phyloP scores from a whole-genome alignment of 37 sponge, comb jelly and placozoan species.

The Tethya wilhelma region DNA sequence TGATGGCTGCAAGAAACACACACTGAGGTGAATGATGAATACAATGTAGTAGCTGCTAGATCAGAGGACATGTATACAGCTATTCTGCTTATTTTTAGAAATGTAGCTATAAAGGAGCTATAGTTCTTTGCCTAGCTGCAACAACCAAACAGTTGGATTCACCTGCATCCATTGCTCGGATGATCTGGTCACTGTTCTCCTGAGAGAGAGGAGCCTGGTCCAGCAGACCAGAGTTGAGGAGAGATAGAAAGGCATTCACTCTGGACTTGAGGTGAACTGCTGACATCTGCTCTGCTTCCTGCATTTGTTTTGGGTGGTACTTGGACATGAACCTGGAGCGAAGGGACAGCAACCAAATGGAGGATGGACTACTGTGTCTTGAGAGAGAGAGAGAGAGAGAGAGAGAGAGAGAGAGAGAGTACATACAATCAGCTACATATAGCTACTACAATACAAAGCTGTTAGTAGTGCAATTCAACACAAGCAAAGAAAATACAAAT shows the following conservation, averaged over 20 bases:
- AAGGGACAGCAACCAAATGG: not conserved
- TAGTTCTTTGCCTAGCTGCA: not conserved
- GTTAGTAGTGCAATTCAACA: too few species aligned
- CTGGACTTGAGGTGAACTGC: slow-evolving; percentile 37
- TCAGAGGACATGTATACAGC: too few species aligned
- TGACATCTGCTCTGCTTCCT: not conserved
- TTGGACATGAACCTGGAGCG: slow-evolving; percentile 54
- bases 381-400: not conserved
- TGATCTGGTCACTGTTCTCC: slow-evolving; percentile 24
- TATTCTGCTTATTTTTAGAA: too few species aligned
- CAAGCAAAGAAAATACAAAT: too few species aligned
- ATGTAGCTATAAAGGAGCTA: too few species aligned
- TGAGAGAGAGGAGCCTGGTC: slow-evolving; percentile 31
- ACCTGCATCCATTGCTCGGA: slow-evolving; percentile 63
- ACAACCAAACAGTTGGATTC: too few species aligned
- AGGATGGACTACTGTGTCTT: slow-evolving; percentile 13
- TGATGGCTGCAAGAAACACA: slow-evolving; percentile 43
- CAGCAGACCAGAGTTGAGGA: slow-evolving; percentile 40
- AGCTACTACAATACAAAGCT: too few species aligned
- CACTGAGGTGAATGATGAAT: not conserved
- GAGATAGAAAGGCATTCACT: slow-evolving; percentile 35
- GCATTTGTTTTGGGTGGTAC: slow-evolving; percentile 69
- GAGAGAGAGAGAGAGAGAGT: too few species aligned
- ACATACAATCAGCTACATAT: too few species aligned
- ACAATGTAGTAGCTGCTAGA: not conserved